phyloP scores from a whole-genome alignment of 92 coral and sea anemone genomes.

The Virgularia gustaviana region DNA sequence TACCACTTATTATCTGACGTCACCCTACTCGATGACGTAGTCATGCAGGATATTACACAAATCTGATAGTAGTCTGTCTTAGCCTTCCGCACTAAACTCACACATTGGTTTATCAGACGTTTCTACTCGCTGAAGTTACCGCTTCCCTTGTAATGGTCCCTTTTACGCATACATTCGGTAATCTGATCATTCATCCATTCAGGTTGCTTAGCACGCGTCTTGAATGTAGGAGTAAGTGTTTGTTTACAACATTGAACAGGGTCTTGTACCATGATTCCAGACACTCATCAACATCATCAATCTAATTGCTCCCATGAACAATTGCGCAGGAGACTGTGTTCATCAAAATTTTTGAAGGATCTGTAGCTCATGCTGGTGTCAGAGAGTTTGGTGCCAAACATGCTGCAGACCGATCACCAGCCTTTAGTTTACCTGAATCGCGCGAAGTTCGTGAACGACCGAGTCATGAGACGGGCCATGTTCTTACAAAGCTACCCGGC shows the following conservation, averaged over 20 bases:
- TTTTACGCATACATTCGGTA: constrained; percentile 8
- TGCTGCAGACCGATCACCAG: constrained; percentile 20
- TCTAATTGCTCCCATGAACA: constrained; percentile 28
- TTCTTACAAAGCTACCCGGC: no score
- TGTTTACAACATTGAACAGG: constrained; percentile 1
- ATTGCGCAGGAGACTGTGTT: constrained; percentile 1
- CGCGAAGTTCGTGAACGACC: constrained; percentile 12
- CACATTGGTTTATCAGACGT: constrained; percentile 9
- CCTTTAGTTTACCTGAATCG: constrained; percentile 11
- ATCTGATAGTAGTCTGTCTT: background rate
- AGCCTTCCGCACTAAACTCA: constrained; percentile 10
- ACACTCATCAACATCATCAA: constrained; percentile 16
- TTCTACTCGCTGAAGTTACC: constrained; percentile 1
- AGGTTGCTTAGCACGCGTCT: constrained; percentile 33
- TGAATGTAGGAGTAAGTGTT: constrained; percentile 22
- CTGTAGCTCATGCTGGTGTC: constrained; percentile 31
- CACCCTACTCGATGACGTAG: no score
- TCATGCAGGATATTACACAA: no score
- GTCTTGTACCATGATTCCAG: constrained; percentile 28
- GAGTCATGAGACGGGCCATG: constrained; percentile 25
- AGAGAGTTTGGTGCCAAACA: constrained; percentile 16
- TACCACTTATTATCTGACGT: no score
- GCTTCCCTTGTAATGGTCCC: no score
- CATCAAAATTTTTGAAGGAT: constrained; percentile 1
- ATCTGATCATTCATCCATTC: constrained; percentile 29